These are phyloP conservation scores for Drosophila eugracilis DNA, from an alignment of 1,140 invertebrate species.

Conservation along the genomic window DNA sequence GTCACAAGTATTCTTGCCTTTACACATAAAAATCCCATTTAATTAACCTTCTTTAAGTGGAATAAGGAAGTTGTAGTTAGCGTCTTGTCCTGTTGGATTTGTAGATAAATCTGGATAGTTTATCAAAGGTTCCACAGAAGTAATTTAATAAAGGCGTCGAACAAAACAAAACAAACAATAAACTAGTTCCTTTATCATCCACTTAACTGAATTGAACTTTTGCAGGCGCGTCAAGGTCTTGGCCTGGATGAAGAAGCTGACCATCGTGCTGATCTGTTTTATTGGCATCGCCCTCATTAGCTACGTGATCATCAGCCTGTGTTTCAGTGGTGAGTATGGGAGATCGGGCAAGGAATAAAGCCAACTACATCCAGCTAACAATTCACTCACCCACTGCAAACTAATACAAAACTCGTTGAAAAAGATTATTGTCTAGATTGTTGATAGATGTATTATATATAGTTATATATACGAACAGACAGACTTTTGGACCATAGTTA, in stretches of 20 bases:
- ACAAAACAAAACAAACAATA: too few relatives aligned
- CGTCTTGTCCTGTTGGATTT: too few relatives aligned
- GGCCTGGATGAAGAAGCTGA: constrained; percentile 83
- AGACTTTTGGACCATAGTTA: background rate
- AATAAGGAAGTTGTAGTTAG: too few relatives aligned
- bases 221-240: constrained; percentile 77
- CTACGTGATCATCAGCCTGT: constrained; percentile 81
- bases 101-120: too few relatives aligned
- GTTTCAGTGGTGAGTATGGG: constrained; percentile 78
- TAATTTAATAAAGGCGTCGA: too few relatives aligned
- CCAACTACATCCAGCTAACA: constrained; percentile 59
- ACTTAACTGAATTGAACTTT: background rate
- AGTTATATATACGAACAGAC: background rate
- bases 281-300: constrained; percentile 80
- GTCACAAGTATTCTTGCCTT: background rate
- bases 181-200: too few relatives aligned
- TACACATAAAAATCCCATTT: constrained; percentile 12
- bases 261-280: constrained; percentile 79
- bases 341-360: constrained; percentile 3
- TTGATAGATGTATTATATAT: background rate
- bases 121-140: too few relatives aligned
- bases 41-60: too few relatives aligned
- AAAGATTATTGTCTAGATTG: constrained; percentile 9
- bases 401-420: constrained; percentile 21
- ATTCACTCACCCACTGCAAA: constrained; percentile 63